Conservation (phyloP, 2,797 vertebrate species). For the Remorina albescens region DNA sequence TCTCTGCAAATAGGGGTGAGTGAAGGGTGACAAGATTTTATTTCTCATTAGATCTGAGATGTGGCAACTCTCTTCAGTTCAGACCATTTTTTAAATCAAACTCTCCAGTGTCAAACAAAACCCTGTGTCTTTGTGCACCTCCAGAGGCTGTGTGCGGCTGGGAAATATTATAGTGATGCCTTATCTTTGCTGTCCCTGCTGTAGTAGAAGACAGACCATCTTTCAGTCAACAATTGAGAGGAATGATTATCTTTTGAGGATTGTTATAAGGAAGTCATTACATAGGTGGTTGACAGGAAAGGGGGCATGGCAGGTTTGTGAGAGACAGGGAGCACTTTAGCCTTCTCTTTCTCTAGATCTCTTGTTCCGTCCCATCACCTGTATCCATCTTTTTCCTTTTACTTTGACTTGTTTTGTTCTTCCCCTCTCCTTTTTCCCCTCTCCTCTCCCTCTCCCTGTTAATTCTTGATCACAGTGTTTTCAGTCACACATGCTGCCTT, state of each 20-base stretch:
- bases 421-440: slow-evolving; percentile 27
- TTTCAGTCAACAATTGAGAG: slow-evolving; percentile 48
- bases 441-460: slow-evolving; percentile 49
- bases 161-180: slow-evolving; percentile 66
- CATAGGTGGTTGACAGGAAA: slow-evolving; percentile 56
- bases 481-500: slow-evolving; percentile 60
- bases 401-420: slow-evolving; percentile 66
- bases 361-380: slow-evolving; percentile 19
- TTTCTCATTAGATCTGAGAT: slow-evolving; percentile 55
- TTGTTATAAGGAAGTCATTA: slow-evolving; percentile 34
- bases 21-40: slow-evolving; percentile 69
- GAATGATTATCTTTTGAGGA: slow-evolving; percentile 45
- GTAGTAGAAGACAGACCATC: slow-evolving; percentile 53
- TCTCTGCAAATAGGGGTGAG: slow-evolving; percentile 70
- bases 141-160: slow-evolving; percentile 46
- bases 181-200: slow-evolving; percentile 68
- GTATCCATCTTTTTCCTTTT: slow-evolving; percentile 56
- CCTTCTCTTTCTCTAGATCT: slow-evolving; percentile 5
- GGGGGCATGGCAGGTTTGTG: slow-evolving; percentile 43
- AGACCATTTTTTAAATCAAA: not conserved
- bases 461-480: slow-evolving; percentile 74
- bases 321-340: slow-evolving; percentile 15
- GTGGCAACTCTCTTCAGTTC: slow-evolving; percentile 15
- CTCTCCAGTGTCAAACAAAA: slow-evolving; percentile 5
- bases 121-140: slow-evolving; percentile 2